Conservation (phyloP, 2,113 vertebrate species). For the Heterocephalus glaber region DNA sequence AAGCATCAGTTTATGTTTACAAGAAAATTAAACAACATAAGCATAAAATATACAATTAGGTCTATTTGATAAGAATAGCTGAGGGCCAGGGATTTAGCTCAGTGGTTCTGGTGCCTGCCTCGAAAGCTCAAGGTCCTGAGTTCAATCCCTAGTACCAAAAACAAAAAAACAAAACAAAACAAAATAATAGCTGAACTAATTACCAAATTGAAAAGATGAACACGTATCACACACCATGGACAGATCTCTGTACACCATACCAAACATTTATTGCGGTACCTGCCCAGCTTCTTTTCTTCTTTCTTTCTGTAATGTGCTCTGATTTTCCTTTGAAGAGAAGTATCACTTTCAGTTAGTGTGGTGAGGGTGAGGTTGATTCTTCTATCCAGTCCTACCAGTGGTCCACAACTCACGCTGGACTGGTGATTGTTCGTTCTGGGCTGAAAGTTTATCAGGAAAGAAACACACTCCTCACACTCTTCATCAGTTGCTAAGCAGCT, state of each 20-base stretch:
- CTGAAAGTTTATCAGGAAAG: background rate
- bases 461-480: background rate
- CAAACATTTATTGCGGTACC: background rate
- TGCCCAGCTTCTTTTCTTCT: background rate
- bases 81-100: too few species aligned
- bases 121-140: too few species aligned
- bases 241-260: background rate
- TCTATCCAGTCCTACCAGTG: background rate
- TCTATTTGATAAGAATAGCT: background rate
- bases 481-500: background rate
- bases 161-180: too few species aligned
- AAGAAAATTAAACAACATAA: background rate
- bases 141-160: too few species aligned
- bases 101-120: too few species aligned
- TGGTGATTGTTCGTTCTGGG: background rate
- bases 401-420: background rate
- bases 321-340: conserved; percentile 44
- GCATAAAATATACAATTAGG: conserved; percentile 6
- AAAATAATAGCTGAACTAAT: background rate
- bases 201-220: background rate
- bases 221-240: background rate
- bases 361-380: background rate
- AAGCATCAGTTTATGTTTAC: background rate
- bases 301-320: conserved; percentile 11
- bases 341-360: background rate